Conservation (phyloP, 2,888 invertebrate genomes). For the Heteromyza rotundicornis region DNA sequence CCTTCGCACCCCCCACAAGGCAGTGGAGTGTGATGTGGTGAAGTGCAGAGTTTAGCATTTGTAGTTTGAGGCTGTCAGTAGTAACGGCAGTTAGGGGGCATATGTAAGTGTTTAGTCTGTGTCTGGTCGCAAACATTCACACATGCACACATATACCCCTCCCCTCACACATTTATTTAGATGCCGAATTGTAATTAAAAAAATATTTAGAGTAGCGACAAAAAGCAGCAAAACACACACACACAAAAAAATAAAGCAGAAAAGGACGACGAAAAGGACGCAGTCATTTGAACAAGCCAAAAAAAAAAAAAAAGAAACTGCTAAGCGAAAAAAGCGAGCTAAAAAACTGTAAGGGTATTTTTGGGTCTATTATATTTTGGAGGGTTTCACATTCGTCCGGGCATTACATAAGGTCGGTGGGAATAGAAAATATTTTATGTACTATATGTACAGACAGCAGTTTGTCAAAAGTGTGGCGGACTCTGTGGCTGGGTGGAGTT, state of each 20-base stretch:
- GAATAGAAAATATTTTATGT: conserved; percentile 4
- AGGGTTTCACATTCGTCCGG: neutral
- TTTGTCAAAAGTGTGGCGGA: no score
- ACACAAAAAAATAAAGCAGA: no score
- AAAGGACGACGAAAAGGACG: neutral
- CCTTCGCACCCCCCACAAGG: neutral
- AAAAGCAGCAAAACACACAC: neutral
- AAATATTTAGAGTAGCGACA: neutral
- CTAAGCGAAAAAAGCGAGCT: neutral
- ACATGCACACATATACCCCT: neutral
- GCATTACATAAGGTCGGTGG: neutral
- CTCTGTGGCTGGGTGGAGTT: no score
- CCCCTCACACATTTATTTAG: neutral
- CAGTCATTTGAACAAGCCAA: neutral
- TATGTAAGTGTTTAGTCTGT: conserved; percentile 15
- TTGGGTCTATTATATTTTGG: neutral
- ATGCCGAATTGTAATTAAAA: conserved; percentile 19
- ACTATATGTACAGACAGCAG: no score
- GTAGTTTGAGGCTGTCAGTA: neutral
- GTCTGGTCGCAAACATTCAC: conserved; percentile 12
- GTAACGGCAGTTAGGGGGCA: neutral
- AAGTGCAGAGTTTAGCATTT: neutral
- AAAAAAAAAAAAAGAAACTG: neutral
- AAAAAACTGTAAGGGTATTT: neutral
- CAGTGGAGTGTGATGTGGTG: no score